Evolutionary conservation across 1,140 invertebrate genomes (phyloP), one percentile per base, ranked within the genome.

Genomic region (Lucilia sericata): DNA sequence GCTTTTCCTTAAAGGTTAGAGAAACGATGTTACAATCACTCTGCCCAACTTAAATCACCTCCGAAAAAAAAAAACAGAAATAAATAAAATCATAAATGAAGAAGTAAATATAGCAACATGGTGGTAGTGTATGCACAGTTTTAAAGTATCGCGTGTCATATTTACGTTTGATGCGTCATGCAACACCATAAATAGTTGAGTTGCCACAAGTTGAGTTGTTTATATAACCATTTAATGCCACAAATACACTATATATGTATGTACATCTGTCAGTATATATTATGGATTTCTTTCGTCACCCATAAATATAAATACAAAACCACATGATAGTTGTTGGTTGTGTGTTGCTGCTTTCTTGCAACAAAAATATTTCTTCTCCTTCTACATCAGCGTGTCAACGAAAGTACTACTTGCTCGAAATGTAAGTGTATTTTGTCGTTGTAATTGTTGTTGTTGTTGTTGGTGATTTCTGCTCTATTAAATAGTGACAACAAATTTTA

Each of bases 61-160:
- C 3, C 25, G 25, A 2, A 42, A 8, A 42, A 42, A 0, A 42
- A 8, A 42, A 42, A 0, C 2, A 8, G 42, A 7, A 42, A 10
- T 7, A 0, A 3, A 42, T 7, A 8, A 42, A 42, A 42, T 42
- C 42, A 10, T 42, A 42, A 42, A 42, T 42, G 42, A 42, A 42
- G 42, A 42, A 42, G 10, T 42, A 42, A 42, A 42, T 42, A 42
- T 10, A 42, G 42, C 42, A 42, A 42, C 42, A 42, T 42, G 5
- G 42, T 42, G 25, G 25, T 30, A 30, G 25, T 30, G 25, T 30
- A 30, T 2, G 5, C 42, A 42, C 12, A 14, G 51, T 55, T 55
- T 55, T 17, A 55, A 55, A 55, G 51, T 55, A 55, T 55, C 51
- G 51, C 51, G 51, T 55, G 51, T 55, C 51, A 55, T 55, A 55